These are phyloP conservation scores for Misgurnus mizolepis DNA, from an alignment of 2,113 vertebrate species.

Conservation along the genomic window DNA sequence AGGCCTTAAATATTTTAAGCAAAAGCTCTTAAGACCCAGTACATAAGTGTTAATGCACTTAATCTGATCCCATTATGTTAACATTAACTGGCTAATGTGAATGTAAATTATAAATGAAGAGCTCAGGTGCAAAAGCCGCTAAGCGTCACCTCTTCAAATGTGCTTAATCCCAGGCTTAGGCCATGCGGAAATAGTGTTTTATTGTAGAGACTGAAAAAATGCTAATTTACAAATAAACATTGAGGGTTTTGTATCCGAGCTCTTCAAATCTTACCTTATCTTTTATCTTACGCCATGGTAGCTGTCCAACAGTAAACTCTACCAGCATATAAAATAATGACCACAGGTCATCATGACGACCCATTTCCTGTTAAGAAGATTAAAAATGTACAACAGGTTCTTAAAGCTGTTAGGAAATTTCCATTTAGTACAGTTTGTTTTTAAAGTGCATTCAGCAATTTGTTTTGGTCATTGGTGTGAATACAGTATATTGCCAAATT, in stretches of 20 bases:
- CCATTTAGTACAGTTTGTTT: too few relatives aligned
- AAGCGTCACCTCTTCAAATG: too few relatives aligned
- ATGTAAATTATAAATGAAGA: neutral
- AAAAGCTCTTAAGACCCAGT: slow-evolving; percentile 17
- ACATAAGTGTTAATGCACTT: neutral
- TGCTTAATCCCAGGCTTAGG: too few relatives aligned
- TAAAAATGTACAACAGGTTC: neutral
- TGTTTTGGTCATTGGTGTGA: too few relatives aligned
- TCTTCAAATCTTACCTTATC: slow-evolving; percentile 82
- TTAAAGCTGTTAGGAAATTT: neutral
- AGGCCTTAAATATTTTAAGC: slow-evolving; percentile 21
- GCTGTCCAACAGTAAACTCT: slow-evolving; percentile 94
- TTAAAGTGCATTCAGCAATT: too few relatives aligned
- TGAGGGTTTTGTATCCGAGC: too few relatives aligned
- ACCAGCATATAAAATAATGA: slow-evolving; percentile 98
- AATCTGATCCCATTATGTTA: neutral
- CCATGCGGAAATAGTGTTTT: too few relatives aligned
- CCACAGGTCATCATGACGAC: slow-evolving; percentile 96
- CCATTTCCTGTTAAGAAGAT: slow-evolving; percentile 86
- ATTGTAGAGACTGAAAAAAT: too few relatives aligned
- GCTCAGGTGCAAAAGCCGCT: too few relatives aligned
- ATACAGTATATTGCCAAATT: too few relatives aligned
- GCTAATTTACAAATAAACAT: too few relatives aligned
- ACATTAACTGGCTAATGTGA: neutral
- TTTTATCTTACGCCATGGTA: slow-evolving; percentile 97